These are phyloP conservation scores for Leptobrachium ailaonicum DNA, from an alignment of 2,113 vertebrate genomes.

Conservation along the genomic window DNA sequence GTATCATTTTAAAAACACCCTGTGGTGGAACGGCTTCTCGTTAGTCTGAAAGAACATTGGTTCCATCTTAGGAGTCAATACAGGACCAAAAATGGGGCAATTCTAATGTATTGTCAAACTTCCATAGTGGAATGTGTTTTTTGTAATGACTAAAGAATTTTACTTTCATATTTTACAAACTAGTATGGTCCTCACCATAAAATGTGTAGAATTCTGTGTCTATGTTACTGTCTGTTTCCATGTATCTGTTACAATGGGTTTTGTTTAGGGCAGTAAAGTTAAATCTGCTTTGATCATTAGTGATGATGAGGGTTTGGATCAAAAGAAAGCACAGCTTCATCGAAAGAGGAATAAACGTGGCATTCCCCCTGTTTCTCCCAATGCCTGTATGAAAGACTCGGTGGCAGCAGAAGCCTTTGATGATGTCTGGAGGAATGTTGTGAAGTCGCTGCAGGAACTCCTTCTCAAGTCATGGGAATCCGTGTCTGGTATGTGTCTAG, in stretches of 20 bases:
- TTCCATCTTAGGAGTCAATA: too few relatives aligned
- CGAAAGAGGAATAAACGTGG: slow-evolving; percentile 60
- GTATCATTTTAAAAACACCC: too few relatives aligned
- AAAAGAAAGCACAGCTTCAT: slow-evolving; percentile 51
- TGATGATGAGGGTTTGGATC: slow-evolving; percentile 64
- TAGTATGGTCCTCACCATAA: too few relatives aligned
- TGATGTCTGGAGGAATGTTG: slow-evolving; percentile 67
- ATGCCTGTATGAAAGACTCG: slow-evolving; percentile 72
- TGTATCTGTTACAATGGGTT: not conserved
- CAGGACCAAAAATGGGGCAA: too few relatives aligned
- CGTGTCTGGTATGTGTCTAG: slow-evolving; percentile 14
- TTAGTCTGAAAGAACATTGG: too few relatives aligned
- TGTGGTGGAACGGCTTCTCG: too few relatives aligned
- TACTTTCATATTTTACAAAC: too few relatives aligned
- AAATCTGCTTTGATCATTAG: slow-evolving; percentile 64
- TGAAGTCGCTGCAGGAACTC: slow-evolving; percentile 66
- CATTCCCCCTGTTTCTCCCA: slow-evolving; percentile 77
- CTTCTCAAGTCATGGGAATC: slow-evolving; percentile 71
- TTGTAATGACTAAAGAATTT: too few relatives aligned
- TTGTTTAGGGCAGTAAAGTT: slow-evolving; percentile 38
- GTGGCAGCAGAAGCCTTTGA: slow-evolving; percentile 79
- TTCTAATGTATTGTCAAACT: too few relatives aligned
- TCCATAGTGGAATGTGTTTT: too few relatives aligned
- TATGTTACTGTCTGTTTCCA: not conserved
- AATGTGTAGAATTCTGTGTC: not conserved